Evolutionary conservation across 1,140 invertebrate species (phyloP).

Genomic region (Drosophila melanica): DNA sequence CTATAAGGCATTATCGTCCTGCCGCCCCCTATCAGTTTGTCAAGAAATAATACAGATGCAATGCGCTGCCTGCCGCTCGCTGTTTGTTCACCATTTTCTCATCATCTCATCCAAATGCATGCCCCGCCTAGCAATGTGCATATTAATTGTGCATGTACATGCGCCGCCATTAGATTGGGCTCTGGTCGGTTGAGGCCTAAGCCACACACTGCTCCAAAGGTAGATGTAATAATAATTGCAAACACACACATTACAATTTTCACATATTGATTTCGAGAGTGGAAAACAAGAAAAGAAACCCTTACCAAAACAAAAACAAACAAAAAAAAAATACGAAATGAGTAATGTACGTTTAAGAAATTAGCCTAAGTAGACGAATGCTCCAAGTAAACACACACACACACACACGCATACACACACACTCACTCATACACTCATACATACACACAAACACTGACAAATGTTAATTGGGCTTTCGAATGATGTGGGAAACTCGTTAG

Average conservation of each 20-base stretch:
- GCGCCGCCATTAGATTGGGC: constrained; percentile 42
- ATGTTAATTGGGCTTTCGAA: constrained; percentile 50
- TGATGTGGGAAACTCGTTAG: constrained; percentile 38
- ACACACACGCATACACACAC: constrained; percentile 24
- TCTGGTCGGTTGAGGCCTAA: constrained; percentile 19
- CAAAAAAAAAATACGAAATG: constrained; percentile 34
- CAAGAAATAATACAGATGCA: constrained; percentile 82
- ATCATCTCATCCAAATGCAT: constrained; percentile 41
- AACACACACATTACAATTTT: constrained; percentile 53
- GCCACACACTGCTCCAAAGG: constrained; percentile 75
- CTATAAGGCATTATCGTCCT: constrained; percentile 75
- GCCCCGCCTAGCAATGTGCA: constrained; percentile 42
- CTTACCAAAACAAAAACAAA: constrained; percentile 43
- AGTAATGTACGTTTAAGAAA: constrained; percentile 71
- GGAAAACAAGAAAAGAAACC: constrained; percentile 28
- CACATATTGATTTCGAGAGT: constrained; percentile 58
- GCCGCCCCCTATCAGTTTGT: constrained; percentile 78
- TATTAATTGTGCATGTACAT: constrained; percentile 32
- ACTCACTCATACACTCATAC: constrained; percentile 34
- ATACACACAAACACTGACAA: constrained; percentile 23
- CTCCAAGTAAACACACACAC: constrained; percentile 59
- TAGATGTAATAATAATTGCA: constrained; percentile 77
- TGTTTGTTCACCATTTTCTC: constrained; percentile 70
- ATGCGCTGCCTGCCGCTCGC: constrained; percentile 66
- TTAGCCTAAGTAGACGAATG: constrained; percentile 81